A percentile compares a stretch with the other conserved stretches of the same genome.
Conservation (phyloP, 1,140 invertebrate species). For the Drosophila ohnishii region DNA sequence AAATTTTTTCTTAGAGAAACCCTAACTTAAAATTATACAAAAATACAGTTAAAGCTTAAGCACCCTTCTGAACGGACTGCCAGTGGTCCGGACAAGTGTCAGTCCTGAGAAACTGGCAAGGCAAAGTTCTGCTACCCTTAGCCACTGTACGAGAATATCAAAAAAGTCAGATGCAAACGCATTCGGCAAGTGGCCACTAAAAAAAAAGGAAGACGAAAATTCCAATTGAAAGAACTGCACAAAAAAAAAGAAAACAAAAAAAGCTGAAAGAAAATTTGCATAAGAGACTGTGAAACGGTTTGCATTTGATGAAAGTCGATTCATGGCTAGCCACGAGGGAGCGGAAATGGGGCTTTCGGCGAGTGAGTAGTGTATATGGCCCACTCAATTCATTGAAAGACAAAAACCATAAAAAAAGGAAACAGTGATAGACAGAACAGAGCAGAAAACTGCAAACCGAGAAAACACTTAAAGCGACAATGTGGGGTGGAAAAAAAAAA, state of each 20-base stretch:
- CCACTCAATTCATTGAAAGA: constrained; percentile 67
- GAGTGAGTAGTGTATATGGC: constrained; percentile 27
- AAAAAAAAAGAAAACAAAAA: neutral
- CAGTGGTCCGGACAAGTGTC: constrained; percentile 10
- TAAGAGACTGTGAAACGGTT: constrained; percentile 57
- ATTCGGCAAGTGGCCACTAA: constrained; percentile 48
- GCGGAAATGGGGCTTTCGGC: neutral
- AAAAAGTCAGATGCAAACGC: constrained; percentile 48
- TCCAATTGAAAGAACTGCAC: constrained; percentile 43
- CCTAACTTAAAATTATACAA: neutral
- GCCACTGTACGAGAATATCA: constrained; percentile 19
- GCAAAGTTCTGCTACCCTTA: constrained; percentile 25
- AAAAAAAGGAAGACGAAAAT: constrained; percentile 39
- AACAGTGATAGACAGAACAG: constrained; percentile 42
- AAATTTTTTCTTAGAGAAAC: neutral
- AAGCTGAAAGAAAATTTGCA: constrained; percentile 39
- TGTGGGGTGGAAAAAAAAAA: constrained; percentile 28
- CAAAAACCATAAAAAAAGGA: constrained; percentile 28
- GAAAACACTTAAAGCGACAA: constrained; percentile 71
- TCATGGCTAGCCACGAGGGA: constrained; percentile 36
- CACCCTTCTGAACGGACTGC: neutral
- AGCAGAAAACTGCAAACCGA: constrained; percentile 21
- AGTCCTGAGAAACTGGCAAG: neutral
- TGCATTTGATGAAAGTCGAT: constrained; percentile 58
- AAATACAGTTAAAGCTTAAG: constrained; percentile 2